Conservation (phyloP, 2,113 vertebrate species). For the Cyanoliseus patagonus region DNA sequence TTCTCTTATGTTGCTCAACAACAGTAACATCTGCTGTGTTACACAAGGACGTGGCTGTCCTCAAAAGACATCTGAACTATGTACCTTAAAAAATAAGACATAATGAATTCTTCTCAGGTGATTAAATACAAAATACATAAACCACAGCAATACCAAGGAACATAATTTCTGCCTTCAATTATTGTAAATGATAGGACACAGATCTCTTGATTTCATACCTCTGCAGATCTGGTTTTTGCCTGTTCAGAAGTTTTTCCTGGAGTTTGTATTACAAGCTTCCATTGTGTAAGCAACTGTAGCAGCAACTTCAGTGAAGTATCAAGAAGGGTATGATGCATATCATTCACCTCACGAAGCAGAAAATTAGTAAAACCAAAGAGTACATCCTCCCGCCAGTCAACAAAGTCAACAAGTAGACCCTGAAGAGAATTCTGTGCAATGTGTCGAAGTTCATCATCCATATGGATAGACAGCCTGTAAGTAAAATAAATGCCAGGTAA, state of each 20-base stretch:
- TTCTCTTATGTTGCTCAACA: conserved; percentile 40
- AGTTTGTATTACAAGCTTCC: conserved; percentile 91
- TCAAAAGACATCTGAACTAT: conserved; percentile 28
- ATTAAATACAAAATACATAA: conserved; percentile 3
- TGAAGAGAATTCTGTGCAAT: conserved; percentile 98
- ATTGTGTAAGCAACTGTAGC: conserved; percentile 95
- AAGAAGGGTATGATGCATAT: conserved; percentile 92
- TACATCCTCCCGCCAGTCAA: conserved; percentile 96
- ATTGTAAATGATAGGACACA: background rate
- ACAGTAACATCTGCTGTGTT: conserved; percentile 48
- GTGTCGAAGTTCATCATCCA: conserved; percentile 98
- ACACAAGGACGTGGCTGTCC: conserved; percentile 36
- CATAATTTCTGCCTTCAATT: background rate
- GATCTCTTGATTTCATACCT: conserved; percentile 77
- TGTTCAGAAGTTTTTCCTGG: conserved; percentile 85
- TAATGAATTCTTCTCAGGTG: conserved; percentile 36
- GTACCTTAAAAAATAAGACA: background rate
- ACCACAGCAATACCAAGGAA: background rate
- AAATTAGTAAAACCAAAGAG: conserved; percentile 97
- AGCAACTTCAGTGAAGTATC: conserved; percentile 95
- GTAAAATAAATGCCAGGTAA: background rate
- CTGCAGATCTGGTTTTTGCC: conserved; percentile 79
- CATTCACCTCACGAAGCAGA: conserved; percentile 92
- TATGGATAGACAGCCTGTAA: conserved; percentile 93
- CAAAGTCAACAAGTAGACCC: conserved; percentile 94